Evolutionary conservation across 1,140 invertebrate species (phyloP).

Genomic region (Palaemon carinicauda): DNA sequence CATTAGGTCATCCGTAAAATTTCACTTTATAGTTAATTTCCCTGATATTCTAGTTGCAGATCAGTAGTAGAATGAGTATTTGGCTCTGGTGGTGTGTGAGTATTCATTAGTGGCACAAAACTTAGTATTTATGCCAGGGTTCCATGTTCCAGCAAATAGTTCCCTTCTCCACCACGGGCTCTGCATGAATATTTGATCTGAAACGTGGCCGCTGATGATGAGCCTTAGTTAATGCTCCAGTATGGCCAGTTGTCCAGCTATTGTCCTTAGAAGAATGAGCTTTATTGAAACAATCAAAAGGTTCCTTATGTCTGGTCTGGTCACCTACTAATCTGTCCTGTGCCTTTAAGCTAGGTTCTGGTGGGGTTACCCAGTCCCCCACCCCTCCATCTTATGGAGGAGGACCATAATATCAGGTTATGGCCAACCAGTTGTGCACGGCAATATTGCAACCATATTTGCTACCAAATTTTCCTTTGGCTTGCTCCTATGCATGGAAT

Average conservation of each 20-base stretch:
- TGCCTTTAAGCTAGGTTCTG: slow-evolving; percentile 30
- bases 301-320: slow-evolving; percentile 45
- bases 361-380: background rate
- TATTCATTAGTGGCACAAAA: slow-evolving; percentile 49
- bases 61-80: slow-evolving; percentile 29
- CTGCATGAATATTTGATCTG: slow-evolving; percentile 42
- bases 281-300: slow-evolving; percentile 45
- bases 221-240: slow-evolving; percentile 50
- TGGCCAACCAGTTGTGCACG: slow-evolving; percentile 48
- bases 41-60: slow-evolving; percentile 21
- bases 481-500: slow-evolving; percentile 52
- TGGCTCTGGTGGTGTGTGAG: slow-evolving; percentile 34
- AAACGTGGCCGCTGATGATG: slow-evolving; percentile 43
- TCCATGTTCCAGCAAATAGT: slow-evolving; percentile 49
- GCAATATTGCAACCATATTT: slow-evolving; percentile 4
- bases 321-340: slow-evolving; percentile 45
- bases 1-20: slow-evolving; percentile 27
- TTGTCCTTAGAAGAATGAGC: slow-evolving; percentile 51
- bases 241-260: slow-evolving; percentile 47
- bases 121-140: slow-evolving; percentile 42
- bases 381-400: slow-evolving; percentile 2
- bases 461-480: slow-evolving; percentile 45
- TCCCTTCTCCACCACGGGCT: slow-evolving; percentile 48
- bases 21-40: slow-evolving; percentile 31
- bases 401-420: slow-evolving; percentile 24